Evolutionary conservation across 2,888 invertebrate species (phyloP).

Genomic region (Ctena decussata): DNA sequence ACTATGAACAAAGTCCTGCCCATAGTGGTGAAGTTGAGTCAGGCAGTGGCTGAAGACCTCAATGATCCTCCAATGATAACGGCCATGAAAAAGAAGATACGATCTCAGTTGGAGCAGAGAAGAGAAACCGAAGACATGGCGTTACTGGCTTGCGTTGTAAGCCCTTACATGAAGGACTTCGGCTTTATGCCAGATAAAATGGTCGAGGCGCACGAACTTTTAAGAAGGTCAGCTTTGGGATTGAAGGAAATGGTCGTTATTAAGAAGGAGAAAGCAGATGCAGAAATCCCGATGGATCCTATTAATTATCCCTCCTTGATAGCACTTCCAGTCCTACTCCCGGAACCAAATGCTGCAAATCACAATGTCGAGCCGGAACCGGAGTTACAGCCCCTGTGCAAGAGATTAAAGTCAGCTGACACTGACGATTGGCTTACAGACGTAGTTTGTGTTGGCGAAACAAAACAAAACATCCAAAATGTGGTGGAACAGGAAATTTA

Average conservation of each 20-base stretch:
- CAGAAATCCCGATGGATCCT: background rate
- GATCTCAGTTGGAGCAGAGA: constrained; percentile 30
- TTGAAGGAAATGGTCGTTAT: background rate
- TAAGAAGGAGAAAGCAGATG: background rate
- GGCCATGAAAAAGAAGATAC: constrained; percentile 18
- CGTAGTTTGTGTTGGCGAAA: constrained; percentile 21
- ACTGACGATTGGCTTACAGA: constrained; percentile 25
- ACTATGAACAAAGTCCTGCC: constrained; percentile 54
- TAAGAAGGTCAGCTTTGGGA: background rate
- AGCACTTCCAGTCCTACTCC: too few species aligned
- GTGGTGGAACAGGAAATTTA: background rate
- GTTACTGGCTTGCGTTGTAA: background rate
- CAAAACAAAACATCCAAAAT: background rate
- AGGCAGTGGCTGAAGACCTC: constrained; percentile 6
- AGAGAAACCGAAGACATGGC: background rate
- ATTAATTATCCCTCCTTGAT: background rate
- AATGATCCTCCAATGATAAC: constrained; percentile 14
- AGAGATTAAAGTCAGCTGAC: constrained; percentile 14
- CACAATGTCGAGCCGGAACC: too few species aligned
- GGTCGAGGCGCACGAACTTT: background rate
- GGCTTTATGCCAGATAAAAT: background rate
- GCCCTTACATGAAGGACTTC: background rate
- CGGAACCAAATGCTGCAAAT: too few species aligned
- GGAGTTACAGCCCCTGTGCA: too few species aligned
- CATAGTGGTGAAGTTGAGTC: constrained; percentile 36